A percentile compares a stretch with the other conserved stretches of the same genome.
Evolutionary conservation across 2,888 invertebrate species (phyloP).

Genomic region (Drosophila rellima): DNA sequence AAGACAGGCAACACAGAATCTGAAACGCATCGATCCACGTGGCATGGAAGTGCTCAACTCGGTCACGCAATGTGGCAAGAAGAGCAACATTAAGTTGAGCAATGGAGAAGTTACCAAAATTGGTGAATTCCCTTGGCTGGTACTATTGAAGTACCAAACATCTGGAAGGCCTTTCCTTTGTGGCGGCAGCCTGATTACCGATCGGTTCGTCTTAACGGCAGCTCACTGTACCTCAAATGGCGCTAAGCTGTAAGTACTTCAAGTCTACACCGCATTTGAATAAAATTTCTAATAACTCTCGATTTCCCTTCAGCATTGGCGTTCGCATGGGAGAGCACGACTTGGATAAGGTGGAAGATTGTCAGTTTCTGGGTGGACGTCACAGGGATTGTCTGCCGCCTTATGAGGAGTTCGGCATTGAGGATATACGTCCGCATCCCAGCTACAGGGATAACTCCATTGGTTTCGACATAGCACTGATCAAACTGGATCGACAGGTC

Average conservation of each 20-base stretch:
- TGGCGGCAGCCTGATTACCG: slow-evolving; percentile 82
- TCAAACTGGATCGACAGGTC: slow-evolving; percentile 84
- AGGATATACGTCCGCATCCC: slow-evolving; percentile 86
- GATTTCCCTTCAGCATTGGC: slow-evolving; percentile 67
- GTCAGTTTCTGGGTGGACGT: slow-evolving; percentile 58
- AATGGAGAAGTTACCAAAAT: slow-evolving; percentile 88
- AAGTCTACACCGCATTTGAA: not conserved
- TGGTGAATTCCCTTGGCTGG: slow-evolving; percentile 92
- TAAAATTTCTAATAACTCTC: not conserved
- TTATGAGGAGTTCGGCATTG: slow-evolving; percentile 84
- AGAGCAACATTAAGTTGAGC: slow-evolving; percentile 87
- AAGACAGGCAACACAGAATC: slow-evolving; percentile 1
- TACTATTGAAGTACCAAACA: slow-evolving; percentile 88
- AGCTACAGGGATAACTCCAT: slow-evolving; percentile 85
- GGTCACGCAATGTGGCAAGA: slow-evolving; percentile 87
- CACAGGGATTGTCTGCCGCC: slow-evolving; percentile 83
- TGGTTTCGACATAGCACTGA: slow-evolving; percentile 88
- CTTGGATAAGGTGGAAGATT: slow-evolving; percentile 77
- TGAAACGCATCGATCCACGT: slow-evolving; percentile 35
- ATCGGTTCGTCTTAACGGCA: slow-evolving; percentile 81
- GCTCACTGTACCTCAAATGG: slow-evolving; percentile 78
- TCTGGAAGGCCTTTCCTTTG: slow-evolving; percentile 80
- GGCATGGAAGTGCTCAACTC: slow-evolving; percentile 65
- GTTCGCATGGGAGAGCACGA: slow-evolving; percentile 86
- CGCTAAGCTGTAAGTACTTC: slow-evolving; percentile 61